Evolutionary conservation across 2,113 vertebrate species (phyloP).

Genomic region (Sinocyclocheilus anshuiensis): DNA sequence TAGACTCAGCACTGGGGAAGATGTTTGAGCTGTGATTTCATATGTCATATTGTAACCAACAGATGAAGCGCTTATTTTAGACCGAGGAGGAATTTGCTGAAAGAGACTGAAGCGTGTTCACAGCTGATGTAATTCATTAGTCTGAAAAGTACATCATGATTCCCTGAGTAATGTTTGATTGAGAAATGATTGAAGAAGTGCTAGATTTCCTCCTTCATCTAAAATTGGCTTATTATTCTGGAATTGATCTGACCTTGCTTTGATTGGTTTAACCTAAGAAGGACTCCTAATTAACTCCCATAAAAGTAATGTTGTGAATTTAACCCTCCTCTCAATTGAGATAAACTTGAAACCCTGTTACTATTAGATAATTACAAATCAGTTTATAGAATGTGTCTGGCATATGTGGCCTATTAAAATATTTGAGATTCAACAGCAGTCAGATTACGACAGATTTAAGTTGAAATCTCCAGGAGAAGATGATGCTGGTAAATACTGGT

Average conservation of each 20-base stretch:
- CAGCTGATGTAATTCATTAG: slow-evolving; percentile 9
- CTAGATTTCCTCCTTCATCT: neutral
- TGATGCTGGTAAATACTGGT: neutral
- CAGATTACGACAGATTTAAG: neutral
- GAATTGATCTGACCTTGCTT: neutral
- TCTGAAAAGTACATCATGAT: slow-evolving; percentile 4
- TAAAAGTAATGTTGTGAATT: neutral
- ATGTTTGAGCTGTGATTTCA: slow-evolving; percentile 24
- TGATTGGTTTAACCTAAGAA: slow-evolving; percentile 17
- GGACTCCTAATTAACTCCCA: slow-evolving; percentile 1
- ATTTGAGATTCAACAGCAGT: neutral
- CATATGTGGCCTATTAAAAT: neutral
- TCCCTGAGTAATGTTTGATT: neutral
- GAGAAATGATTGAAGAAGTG: neutral
- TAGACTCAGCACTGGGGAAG: neutral
- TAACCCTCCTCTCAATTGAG: neutral
- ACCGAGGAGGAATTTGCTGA: neutral
- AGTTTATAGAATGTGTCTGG: neutral
- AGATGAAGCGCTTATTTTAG: slow-evolving; percentile 15
- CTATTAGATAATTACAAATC: neutral
- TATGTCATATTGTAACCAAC: slow-evolving; percentile 18
- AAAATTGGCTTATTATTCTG: neutral
- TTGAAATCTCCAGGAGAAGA: neutral
- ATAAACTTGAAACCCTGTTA: neutral
- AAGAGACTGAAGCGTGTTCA: neutral